Percentiles rank a stretch among this genome's conserved stretches.
phyloP scores from a whole-genome alignment of 2,797 vertebrate species.

The Sebastes wilsoni region DNA sequence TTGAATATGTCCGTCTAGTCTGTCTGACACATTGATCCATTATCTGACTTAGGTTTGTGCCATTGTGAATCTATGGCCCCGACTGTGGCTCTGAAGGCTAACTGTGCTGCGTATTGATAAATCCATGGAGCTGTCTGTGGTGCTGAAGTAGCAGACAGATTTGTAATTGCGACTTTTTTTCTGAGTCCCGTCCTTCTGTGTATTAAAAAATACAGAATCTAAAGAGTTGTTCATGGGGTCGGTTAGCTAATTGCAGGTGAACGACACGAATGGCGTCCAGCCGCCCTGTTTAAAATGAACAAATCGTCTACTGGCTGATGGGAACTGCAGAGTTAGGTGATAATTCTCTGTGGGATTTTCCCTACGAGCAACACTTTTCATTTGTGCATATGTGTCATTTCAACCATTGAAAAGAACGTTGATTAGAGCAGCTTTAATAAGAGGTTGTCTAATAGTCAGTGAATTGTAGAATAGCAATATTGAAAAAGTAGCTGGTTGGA shows the following conservation, averaged over 20 bases:
- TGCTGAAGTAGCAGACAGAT: not conserved
- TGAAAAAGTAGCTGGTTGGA: not conserved
- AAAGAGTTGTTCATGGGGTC: too few species aligned
- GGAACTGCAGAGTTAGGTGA: too few species aligned
- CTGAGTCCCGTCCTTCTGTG: too few species aligned
- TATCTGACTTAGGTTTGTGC: too few species aligned
- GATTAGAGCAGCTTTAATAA: not conserved
- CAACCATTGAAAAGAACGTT: not conserved
- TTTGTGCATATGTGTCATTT: not conserved
- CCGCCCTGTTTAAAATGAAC: too few species aligned
- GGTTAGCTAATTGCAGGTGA: too few species aligned
- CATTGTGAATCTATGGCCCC: too few species aligned
- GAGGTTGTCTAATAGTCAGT: not conserved
- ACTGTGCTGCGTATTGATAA: not conserved
- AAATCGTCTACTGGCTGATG: too few species aligned
- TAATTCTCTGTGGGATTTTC: not conserved
- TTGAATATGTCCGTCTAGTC: not conserved
- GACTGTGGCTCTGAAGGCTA: too few species aligned
- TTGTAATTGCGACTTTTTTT: not conserved
- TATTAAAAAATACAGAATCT: too few species aligned
- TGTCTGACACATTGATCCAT: not conserved
- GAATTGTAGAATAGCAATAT: not conserved
- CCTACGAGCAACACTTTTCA: not conserved
- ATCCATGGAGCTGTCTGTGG: not conserved
- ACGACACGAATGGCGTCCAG: too few species aligned